Percentiles rank a stretch among this genome's conserved stretches.
Conservation (phyloP, 2,888 invertebrate genomes). For the Drosophila stalkeri region DNA sequence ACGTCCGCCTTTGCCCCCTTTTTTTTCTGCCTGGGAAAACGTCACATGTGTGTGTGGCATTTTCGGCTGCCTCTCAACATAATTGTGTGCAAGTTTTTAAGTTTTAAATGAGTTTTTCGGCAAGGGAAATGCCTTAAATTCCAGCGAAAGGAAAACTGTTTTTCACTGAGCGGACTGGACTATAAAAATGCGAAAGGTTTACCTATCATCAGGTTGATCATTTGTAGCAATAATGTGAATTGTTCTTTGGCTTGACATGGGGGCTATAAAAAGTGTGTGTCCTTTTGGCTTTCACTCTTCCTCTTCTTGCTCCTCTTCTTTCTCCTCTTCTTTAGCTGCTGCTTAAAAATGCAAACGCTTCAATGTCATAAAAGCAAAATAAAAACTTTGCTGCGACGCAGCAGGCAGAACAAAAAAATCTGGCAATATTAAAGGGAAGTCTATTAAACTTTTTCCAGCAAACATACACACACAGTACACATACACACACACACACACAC, state of each 20-base stretch:
- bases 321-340: neutral
- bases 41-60: constrained; percentile 64
- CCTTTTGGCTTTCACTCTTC: constrained; percentile 21
- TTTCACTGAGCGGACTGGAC: neutral
- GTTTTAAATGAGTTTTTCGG: constrained; percentile 52
- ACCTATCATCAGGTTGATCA: constrained; percentile 20
- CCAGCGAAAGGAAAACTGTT: constrained; percentile 9
- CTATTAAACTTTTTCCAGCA: constrained; percentile 69
- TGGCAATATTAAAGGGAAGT: constrained; percentile 70
- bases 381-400: constrained; percentile 61
- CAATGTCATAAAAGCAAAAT: constrained; percentile 74
- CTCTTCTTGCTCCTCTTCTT: neutral
- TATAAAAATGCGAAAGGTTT: constrained; percentile 6
- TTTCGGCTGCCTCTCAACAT: constrained; percentile 35
- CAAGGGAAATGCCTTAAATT: constrained; percentile 18
- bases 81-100: constrained; percentile 55
- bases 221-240: constrained; percentile 34
- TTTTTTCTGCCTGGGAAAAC: constrained; percentile 38
- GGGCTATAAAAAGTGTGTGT: constrained; percentile 18
- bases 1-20: constrained; percentile 10
- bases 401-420: constrained; percentile 31
- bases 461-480: neutral
- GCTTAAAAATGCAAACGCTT: constrained; percentile 43
- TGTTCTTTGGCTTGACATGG: neutral
- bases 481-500: neutral